Evolutionary conservation across 2,888 invertebrate species (phyloP).

Genomic region (Brachypterus glaber): DNA sequence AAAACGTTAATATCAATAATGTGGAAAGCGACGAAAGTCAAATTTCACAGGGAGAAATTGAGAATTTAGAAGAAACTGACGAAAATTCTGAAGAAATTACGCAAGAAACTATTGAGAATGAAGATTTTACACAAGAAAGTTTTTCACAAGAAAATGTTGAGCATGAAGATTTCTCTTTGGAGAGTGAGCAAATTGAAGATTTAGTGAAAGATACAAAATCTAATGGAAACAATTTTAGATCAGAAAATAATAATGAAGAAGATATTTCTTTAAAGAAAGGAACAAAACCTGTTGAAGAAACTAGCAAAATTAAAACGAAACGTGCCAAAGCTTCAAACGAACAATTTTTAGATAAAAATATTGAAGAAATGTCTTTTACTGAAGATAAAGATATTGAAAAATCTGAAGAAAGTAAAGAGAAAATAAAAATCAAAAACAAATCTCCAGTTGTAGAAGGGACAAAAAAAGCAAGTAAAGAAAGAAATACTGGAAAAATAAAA

Average conservation of each 20-base stretch:
- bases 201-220: background rate
- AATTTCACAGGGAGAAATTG: background rate
- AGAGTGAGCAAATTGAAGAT: conserved; percentile 9
- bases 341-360: conserved; percentile 13
- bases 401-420: conserved; percentile 7
- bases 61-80: conserved; percentile 1
- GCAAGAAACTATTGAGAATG: background rate
- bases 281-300: conserved; percentile 13
- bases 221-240: conserved; percentile 5
- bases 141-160: background rate
- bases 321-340: too few relatives aligned
- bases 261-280: conserved; percentile 3
- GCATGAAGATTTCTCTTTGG: conserved; percentile 9
- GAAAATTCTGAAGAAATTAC: background rate
- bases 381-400: background rate
- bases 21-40: too few relatives aligned
- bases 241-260: conserved; percentile 2
- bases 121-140: background rate
- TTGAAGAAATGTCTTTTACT: conserved; percentile 12
- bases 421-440: conserved; percentile 13
- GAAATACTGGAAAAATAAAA: background rate
- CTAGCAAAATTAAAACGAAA: too few relatives aligned
- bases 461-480: conserved; percentile 3
- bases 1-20: too few relatives aligned
- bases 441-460: background rate